Conservation (phyloP, 2,888 invertebrate species). For the Acanthoscelides obtectus region DNA sequence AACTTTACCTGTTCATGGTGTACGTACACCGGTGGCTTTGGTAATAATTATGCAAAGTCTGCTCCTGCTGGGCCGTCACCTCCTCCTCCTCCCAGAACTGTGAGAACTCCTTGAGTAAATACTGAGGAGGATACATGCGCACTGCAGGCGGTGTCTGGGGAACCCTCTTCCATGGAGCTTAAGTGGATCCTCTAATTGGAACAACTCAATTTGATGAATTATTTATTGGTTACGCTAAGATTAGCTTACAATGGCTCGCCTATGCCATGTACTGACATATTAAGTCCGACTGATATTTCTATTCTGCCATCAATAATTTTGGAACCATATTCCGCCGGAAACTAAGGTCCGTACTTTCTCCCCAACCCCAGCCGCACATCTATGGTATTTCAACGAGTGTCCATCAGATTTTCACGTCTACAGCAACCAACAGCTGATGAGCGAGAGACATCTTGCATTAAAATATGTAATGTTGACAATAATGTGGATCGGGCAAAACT, state of each 20-base stretch:
- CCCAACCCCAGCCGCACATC: too few species aligned
- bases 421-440: too few species aligned
- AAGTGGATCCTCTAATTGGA: background rate
- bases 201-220: background rate
- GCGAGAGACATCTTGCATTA: too few species aligned
- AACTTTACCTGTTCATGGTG: background rate
- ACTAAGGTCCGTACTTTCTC: too few species aligned
- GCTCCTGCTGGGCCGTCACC: background rate
- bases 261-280: too few species aligned
- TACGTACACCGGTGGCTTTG: background rate
- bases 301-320: too few species aligned
- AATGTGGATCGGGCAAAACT: too few species aligned
- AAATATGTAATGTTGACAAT: too few species aligned
- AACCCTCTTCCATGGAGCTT: background rate
- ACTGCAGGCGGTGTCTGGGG: background rate
- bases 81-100: background rate
- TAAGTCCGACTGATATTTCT: too few species aligned
- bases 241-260: background rate
- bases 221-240: background rate
- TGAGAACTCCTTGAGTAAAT: background rate
- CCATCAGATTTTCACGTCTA: too few species aligned
- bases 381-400: too few species aligned
- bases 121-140: background rate
- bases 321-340: too few species aligned
- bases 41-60: background rate